Evolutionary conservation across 2,888 invertebrate species (phyloP).

Genomic region (Papilio protenor): DNA sequence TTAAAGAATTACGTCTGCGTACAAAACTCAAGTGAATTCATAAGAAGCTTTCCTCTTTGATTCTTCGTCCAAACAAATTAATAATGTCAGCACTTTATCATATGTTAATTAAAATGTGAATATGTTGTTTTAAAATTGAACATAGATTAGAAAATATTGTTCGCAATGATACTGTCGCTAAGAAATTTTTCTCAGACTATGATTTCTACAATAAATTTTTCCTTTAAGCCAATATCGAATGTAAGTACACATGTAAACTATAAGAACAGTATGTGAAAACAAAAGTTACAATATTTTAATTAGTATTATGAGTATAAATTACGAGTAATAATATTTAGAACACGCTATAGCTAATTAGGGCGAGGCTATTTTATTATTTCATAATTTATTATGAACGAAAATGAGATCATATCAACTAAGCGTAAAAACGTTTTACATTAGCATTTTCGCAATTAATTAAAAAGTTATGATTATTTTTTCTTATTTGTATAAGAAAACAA

Average conservation of each 20-base stretch:
- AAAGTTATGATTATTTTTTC: background rate
- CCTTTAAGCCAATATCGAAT: background rate
- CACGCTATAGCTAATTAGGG: background rate
- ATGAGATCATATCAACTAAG: slow-evolving; percentile 11
- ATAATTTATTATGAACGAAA: slow-evolving; percentile 16
- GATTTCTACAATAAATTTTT: background rate
- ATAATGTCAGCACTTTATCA: slow-evolving; percentile 5
- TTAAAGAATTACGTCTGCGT: background rate
- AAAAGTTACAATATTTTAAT: background rate
- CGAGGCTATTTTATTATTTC: slow-evolving; percentile 5
- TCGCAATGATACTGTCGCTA: too few relatives aligned
- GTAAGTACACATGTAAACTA: background rate
- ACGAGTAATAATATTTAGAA: background rate
- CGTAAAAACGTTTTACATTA: background rate
- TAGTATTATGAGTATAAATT: background rate
- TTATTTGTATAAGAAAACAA: background rate
- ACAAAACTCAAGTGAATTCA: background rate
- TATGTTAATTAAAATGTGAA: background rate
- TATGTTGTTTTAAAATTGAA: too few relatives aligned
- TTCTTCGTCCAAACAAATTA: slow-evolving; percentile 1
- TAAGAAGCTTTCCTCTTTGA: slow-evolving; percentile 5
- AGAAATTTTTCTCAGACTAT: too few relatives aligned
- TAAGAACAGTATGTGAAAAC: background rate
- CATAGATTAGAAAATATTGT: too few relatives aligned
- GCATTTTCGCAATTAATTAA: background rate